Base-by-base conservation (phyloP, 2,888 invertebrate genomes). In the Diarsia mendica region DNA sequence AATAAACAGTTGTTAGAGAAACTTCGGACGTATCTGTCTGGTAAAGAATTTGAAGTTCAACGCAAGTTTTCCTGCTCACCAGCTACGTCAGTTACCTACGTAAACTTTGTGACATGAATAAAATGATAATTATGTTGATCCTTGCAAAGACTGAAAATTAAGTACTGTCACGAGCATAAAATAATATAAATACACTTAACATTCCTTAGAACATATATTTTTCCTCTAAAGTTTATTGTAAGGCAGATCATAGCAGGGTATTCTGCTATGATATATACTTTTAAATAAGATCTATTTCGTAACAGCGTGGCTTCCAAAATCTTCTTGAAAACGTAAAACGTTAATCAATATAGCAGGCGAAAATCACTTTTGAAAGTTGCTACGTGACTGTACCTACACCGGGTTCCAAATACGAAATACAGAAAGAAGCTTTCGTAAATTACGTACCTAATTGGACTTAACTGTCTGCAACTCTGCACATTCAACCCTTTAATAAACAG, bases 401-500 rank as follows among this genome's bases (percentile, higher is more conserved):
- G 44, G 15, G 15, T 15, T 44, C 44, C 15, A 23, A 63, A 44
- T 33, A 33, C 8, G 11, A 55, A 67, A n/a, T 44, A 23, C 51
- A 28, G 28, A 69, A 53, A 39, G 23, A 68, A 53, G 70, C 48
- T 69, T 28, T 39, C 0, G 48, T 49, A 79, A 72, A 80, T 72
- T n/a, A 51, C 48, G 39, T 53, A n/a, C n/a, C n/a, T n/a, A 55
- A 72, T 77, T 18, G 20, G 23, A 46, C 44, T 58, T 72, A 4
- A 51, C 33, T 23, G 28, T 18, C 48, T 11, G 44, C 63, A 23
- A 63, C 46, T 63, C n/a, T 23, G 53, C n/a, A 55, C 6, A 72
- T 80, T 63, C 63, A 72, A 80, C 20, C 20, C 33, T 67, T 79
- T 60, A 28, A 65, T 51, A 48, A 82, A 15, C 18, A 67, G 49